Base-by-base conservation (phyloP, 1,140 invertebrate genomes). In the Solenopsis invicta region DNA sequence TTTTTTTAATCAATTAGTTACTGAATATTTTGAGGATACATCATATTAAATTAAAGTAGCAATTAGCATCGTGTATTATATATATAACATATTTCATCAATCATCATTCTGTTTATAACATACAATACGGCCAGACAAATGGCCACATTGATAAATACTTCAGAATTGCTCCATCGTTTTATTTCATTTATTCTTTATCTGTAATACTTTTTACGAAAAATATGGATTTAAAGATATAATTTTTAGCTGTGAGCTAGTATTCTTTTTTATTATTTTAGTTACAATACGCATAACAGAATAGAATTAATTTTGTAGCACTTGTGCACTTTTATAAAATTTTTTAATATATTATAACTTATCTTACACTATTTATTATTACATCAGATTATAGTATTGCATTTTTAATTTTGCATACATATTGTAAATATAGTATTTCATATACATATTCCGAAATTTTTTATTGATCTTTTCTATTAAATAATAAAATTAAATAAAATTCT, bases 121-220 rank as follows among this genome's bases (percentile, higher is more conserved):
- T 66, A 41, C 0, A 37, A 66, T 66, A 66, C 18, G 18, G 9
- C 45, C 10, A 45, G 1, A 13, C 37, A 67, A 67, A 67, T 45
- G 41, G 37, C 1, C n/a, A 67, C 21, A 45, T 45, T 45, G n/a
- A 67, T 45, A 41, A 67, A 67, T 45, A 6, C 0, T 67, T 21
- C n/a, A 67, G n/a, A 67, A 52, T 52, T 80, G 45, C 1, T 50
- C n/a, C 4, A 13, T 45, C 37, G 4, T 52, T 76, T 56, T 4
- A 56, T 59, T 75, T 56, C 21, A 75, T 45, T 76, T 61, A 59
- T 45, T 45, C 37, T 37, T 10, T 45, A 5, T 4, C 29, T 0
- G n/a, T 59, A 76, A 61, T 72, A 72, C 1, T 45, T 76, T 76
- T 76, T 24, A 12, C n/a, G 5, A 77, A 21, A 34, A 76, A 24